Evolutionary conservation across 2,888 invertebrate genomes (phyloP).

Genomic region (Lasioglossum calceatum): DNA sequence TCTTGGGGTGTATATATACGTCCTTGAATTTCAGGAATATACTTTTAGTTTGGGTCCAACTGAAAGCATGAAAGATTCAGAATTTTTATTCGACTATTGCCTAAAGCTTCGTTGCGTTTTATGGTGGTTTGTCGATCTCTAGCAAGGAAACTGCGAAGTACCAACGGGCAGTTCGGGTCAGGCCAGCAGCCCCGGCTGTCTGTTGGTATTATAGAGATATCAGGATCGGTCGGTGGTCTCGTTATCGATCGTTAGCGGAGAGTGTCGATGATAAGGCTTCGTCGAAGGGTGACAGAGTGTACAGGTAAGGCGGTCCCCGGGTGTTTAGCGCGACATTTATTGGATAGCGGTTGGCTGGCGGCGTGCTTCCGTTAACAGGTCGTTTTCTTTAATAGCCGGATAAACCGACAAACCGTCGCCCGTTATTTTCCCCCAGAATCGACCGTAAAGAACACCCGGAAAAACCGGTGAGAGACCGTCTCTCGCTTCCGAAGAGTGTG

Average conservation of each 20-base stretch:
- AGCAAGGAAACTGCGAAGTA: neutral
- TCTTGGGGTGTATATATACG: neutral
- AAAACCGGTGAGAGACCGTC: conserved; percentile 5
- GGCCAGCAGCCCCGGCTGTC: neutral
- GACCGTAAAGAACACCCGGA: conserved; percentile 42
- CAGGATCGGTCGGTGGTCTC: conserved; percentile 40
- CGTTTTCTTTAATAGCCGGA: conserved; percentile 77
- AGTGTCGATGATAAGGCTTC: conserved; percentile 57
- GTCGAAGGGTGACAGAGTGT: conserved; percentile 54
- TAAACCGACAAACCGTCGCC: conserved; percentile 69
- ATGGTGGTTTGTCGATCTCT: neutral
- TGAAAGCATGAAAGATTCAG: neutral
- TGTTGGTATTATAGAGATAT: conserved; percentile 34
- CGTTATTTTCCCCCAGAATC: conserved; percentile 51
- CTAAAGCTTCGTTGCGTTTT: neutral
- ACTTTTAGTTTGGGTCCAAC: neutral
- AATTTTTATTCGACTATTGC: neutral
- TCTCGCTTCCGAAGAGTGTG: neutral
- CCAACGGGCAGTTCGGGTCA: neutral
- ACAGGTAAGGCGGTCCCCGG: conserved; percentile 46
- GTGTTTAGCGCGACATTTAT: conserved; percentile 69
- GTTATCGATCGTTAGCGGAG: conserved; percentile 43
- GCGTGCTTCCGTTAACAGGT: conserved; percentile 73
- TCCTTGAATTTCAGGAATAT: neutral
- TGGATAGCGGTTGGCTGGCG: conserved; percentile 59